phyloP scores from a whole-genome alignment of 2,888 invertebrate species.

The Mellilla xanthometata region DNA sequence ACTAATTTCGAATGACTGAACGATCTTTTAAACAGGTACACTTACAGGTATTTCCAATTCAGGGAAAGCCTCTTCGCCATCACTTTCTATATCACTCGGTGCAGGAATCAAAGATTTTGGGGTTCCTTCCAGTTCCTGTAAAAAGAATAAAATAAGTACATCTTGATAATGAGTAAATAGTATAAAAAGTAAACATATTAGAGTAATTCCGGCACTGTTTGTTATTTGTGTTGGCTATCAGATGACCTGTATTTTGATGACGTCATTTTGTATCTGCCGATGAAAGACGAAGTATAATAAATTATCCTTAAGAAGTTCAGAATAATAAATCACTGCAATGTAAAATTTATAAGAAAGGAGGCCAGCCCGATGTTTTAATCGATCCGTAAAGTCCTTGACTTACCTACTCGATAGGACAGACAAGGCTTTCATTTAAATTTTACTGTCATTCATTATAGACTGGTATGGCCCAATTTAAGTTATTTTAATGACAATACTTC shows the following conservation, averaged over 20 bases:
- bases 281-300: neutral
- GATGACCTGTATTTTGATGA: too few relatives aligned
- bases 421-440: neutral
- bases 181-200: too few relatives aligned
- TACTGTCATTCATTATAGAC: neutral
- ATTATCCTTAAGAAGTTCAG: constrained; percentile 3
- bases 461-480: too few relatives aligned
- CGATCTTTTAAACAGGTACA: constrained; percentile 25
- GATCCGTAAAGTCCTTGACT: constrained; percentile 44
- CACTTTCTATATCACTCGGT: constrained; percentile 73
- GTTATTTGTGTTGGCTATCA: too few relatives aligned
- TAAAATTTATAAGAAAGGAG: constrained; percentile 45
- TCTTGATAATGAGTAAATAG: neutral
- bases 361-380: constrained; percentile 32
- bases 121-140: constrained; percentile 63
- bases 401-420: constrained; percentile 34
- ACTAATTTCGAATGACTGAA: too few relatives aligned
- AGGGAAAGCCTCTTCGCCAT: constrained; percentile 73
- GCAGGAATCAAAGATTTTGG: constrained; percentile 53
- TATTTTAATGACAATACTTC: too few relatives aligned
- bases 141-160: constrained; percentile 12
- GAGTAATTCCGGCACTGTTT: too few relatives aligned
- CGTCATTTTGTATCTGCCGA: too few relatives aligned
- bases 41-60: constrained; percentile 74
- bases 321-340: constrained; percentile 26